Base-by-base conservation (phyloP, 1,140 invertebrate species). In the Atopsyche davidsoni region DNA sequence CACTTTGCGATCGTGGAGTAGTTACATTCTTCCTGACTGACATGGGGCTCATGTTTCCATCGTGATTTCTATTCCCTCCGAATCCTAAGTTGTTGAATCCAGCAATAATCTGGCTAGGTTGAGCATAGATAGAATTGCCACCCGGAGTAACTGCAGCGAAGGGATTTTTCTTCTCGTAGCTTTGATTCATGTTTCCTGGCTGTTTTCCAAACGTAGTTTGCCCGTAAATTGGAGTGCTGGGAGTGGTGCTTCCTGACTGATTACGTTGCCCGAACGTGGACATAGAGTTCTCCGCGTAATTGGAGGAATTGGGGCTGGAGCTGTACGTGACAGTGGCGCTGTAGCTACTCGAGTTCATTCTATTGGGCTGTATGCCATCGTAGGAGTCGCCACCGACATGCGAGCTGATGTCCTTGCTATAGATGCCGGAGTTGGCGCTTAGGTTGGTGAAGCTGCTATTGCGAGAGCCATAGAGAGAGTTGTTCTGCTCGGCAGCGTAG, bases 1-100 rank as follows among this genome's bases (percentile, higher is more conserved):
- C 77, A 59, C 76, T 78, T 56, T 77, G 77, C 24, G 75, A 74
- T 35, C 77, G 57, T 28, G 71, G 58, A 40, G 71, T 67, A 16
- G 66, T 66, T 9, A 70, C 65, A 28, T 52, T 55, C 48, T 67
- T 60, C 16, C 74, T 59, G 35, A 69, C 53, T 11, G 74, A 69
- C 36, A 69, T 66, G 3, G 75, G 75, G 55, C 68, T 75, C 40
- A 64, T 62, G 42, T 53, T 46, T 45, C 51, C 51, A 19, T 58
- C 56, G 28, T 54, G 47, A 34, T 62, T 61, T 31, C 58, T 52
- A 51, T 60, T 64, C 4, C 61, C 61, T 44, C 53, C 45, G 59
- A 59, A 63, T 10, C 55, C 55, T 31, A 60, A 43, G 59, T 51
- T 65, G 53, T 63, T 63, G 49, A 64, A 64, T 2, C 69, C 70